Evolutionary conservation across 1,140 invertebrate genomes (phyloP), one percentile per base, ranked within the genome.

Genomic region (Hyles euphorbiae): DNA sequence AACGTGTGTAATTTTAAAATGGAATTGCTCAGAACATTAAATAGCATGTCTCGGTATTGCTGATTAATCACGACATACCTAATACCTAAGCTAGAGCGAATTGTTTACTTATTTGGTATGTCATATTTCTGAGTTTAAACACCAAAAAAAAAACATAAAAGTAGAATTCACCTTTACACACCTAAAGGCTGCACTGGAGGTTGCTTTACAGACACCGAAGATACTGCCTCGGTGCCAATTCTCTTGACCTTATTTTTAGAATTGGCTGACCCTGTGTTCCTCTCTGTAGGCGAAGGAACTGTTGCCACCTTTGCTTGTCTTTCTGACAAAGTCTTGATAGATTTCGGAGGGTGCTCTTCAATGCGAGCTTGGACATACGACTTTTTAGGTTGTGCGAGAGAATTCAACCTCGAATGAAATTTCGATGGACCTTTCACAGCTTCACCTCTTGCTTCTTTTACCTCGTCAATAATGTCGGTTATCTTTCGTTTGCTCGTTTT

Each of bases 91-190:
- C 22, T 22, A 22, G 22, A 22, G 22, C 2, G 22, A 22, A 22
- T 40, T 40, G 5, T 40, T 40, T 2, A 5, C 8, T 40, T 40
- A 40, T 8, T 40, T 40, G 4, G 8, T 22, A 40, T 40, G 36
- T 8, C 1, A 40, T 40, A 5, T 40, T 5, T 40, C 4, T 3
- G 3, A 53, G n/a, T 22, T 34, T n/a, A 10, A n/a, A n/a, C 45
- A 40, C 50, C 8, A 45, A 63, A 61, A 53, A 52, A 59, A 45
- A 47, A 9, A 48, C 50, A 58, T 46, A 56, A 72, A 59, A 11
- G 4, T 50, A 57, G 57, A 79, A 81, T 82, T 82, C 81, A 87
- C 80, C 80, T 87, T 86, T 84, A 87, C 81, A 76, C 76, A 86
- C 83, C 83, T 86, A 73, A 60, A 64, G 70, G 60, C 45, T 71